A percentile compares a stretch with the other conserved stretches of the same genome.
phyloP scores from a whole-genome alignment of 2,113 vertebrate species.

The Oncorhynchus clarkii region DNA sequence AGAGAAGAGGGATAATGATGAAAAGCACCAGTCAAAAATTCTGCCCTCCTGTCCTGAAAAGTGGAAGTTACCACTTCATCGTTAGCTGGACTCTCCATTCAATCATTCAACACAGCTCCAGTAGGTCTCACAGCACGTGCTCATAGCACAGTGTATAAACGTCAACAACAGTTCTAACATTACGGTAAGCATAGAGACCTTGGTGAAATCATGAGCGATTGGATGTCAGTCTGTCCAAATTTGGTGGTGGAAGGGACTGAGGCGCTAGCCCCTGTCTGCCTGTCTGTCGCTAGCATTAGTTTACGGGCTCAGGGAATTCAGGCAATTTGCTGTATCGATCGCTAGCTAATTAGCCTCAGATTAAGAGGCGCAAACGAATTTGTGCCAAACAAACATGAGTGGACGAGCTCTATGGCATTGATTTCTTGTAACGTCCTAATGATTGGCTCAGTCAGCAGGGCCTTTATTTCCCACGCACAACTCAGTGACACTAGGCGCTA shows the following conservation, averaged over 20 bases:
- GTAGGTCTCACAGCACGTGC: too few relatives aligned
- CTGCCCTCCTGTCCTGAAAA: too few relatives aligned
- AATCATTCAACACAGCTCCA: too few relatives aligned
- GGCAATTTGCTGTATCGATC: background rate
- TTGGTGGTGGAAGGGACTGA: background rate
- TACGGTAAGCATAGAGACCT: background rate
- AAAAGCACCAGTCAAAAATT: too few relatives aligned
- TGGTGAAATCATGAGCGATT: background rate
- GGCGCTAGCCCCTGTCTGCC: background rate
- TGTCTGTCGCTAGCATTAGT: background rate
- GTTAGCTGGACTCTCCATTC: too few relatives aligned
- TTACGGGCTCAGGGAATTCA: background rate
- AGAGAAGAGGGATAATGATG: too few relatives aligned
- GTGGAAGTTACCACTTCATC: too few relatives aligned
- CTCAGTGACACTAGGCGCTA: background rate
- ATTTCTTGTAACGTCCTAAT: conserved; percentile 7
- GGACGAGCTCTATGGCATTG: background rate
- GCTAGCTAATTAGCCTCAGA: background rate
- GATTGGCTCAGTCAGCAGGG: background rate
- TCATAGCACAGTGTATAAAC: background rate
- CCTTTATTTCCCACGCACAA: background rate
- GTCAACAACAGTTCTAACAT: background rate
- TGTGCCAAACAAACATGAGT: background rate
- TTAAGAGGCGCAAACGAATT: conserved; percentile 2
- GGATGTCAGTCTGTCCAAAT: background rate